These are phyloP conservation scores for Equus przewalskii DNA, from an alignment of 2,113 vertebrate genomes.

Conservation along the genomic window DNA sequence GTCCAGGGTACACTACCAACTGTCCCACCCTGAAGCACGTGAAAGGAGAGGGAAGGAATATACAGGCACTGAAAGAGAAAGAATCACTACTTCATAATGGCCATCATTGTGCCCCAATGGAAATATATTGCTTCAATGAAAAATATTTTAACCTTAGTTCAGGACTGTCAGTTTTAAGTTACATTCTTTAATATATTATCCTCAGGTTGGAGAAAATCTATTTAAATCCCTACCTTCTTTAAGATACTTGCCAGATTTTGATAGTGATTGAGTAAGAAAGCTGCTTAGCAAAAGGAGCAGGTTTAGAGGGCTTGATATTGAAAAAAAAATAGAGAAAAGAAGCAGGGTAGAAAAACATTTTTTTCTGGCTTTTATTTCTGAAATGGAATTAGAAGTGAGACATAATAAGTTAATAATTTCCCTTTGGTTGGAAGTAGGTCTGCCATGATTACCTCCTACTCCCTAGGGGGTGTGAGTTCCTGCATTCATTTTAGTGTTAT, in stretches of 20 bases:
- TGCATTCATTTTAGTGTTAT: neutral
- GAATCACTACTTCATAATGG: neutral
- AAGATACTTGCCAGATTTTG: neutral
- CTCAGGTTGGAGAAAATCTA: neutral
- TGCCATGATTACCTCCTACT: neutral
- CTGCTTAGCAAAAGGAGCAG: neutral
- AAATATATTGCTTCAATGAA: neutral
- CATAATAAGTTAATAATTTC: constrained; percentile 19
- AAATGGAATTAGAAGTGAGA: constrained; percentile 51
- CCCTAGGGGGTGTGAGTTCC: neutral
- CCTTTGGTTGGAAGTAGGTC: neutral
- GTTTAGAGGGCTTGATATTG: neutral
- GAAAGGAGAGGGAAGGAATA: neutral
- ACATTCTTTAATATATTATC: neutral
- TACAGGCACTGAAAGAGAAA: neutral
- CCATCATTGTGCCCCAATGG: neutral
- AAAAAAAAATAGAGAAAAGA: neutral
- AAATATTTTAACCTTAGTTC: neutral
- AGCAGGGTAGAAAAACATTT: neutral
- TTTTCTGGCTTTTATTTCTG: constrained; percentile 47
- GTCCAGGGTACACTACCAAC: neutral
- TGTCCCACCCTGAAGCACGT: neutral
- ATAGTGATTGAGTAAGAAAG: neutral
- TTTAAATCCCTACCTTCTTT: neutral
- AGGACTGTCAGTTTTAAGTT: neutral